Conservation (phyloP, 2,797 vertebrate genomes). For the Tangara arthus region DNA sequence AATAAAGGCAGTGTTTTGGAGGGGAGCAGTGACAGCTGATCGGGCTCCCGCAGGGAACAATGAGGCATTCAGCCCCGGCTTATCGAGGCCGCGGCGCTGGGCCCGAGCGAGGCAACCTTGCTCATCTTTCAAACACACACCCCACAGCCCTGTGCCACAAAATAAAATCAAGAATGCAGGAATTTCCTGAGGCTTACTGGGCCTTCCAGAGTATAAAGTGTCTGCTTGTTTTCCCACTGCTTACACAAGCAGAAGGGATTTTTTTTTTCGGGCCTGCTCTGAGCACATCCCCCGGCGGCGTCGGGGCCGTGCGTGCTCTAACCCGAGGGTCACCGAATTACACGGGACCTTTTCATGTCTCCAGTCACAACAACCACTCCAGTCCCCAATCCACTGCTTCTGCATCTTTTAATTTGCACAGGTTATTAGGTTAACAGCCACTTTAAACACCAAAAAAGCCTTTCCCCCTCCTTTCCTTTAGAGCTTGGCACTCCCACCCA, state of each 20-base stretch:
- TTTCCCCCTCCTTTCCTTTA: neutral
- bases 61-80: conserved; percentile 38
- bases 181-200: conserved; percentile 67
- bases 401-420: neutral
- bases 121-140: conserved; percentile 32
- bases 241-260: conserved; percentile 13
- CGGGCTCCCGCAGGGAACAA: conserved; percentile 49
- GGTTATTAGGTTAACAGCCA: neutral
- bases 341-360: neutral
- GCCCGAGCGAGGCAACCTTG: conserved; percentile 21
- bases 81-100: neutral
- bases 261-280: neutral
- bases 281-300: neutral
- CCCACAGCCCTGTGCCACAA: neutral
- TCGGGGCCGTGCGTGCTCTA: neutral
- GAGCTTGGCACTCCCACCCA: neutral
- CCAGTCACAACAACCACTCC: neutral
- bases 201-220: conserved; percentile 22
- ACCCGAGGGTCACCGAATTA: neutral
- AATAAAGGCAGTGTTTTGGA: neutral
- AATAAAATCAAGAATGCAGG: conserved; percentile 64
- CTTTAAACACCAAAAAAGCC: neutral
- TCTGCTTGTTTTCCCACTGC: conserved; percentile 40
- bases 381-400: neutral
- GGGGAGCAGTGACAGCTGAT: conserved; percentile 48